Base-by-base conservation (phyloP, 2,113 vertebrate species). In the Rynchops niger region DNA sequence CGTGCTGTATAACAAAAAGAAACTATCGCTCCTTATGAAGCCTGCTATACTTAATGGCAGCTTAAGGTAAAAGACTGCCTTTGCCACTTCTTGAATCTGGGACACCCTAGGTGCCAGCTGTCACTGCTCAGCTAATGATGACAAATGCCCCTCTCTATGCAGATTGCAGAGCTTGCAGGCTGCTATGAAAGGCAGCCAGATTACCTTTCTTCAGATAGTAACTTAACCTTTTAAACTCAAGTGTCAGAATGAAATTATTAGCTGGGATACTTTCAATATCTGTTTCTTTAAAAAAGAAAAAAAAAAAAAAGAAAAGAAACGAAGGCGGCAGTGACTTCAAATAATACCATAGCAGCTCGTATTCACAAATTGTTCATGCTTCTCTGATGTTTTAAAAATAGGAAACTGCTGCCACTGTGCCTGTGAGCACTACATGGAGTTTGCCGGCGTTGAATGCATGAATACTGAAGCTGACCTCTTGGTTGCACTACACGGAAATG, bases 101-200 rank as follows among this genome's bases (percentile, higher is more conserved):
- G 98, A 98, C 99, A 98, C 98, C 95, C 98, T 98, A 98, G 99
- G 99, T 99, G 98, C 99, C 99, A 99, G 99, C 99, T 99, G 99
- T 99, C 99, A 99, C 98, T 98, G 98, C 98, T 98, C 97, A 98
- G 99, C 99, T 99, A 99, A 99, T 99, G 99, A 99, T 99, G 99
- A 99, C 99, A 99, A 99, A 99, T 99, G 98, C 98, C 97, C 98
- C 98, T 98, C 99, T 99, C 98, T 99, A 99, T 99, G 99, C 99
- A 99, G 99, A 99, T 99, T 99, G 99, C 98, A 88, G 98, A 98
- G 98, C 95, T 98, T 98, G 97, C 98, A 97, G 98, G 96, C 98
- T 98, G 95, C 97, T 95, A 63, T 96, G 95, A 97, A 97, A 98
- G 97, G 97, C 98, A 97, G 97, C 97, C 98, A 98, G 98, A 98